Evolutionary conservation across 2,113 vertebrate species (phyloP).

Genomic region (Syngnathoides biaculeatus): DNA sequence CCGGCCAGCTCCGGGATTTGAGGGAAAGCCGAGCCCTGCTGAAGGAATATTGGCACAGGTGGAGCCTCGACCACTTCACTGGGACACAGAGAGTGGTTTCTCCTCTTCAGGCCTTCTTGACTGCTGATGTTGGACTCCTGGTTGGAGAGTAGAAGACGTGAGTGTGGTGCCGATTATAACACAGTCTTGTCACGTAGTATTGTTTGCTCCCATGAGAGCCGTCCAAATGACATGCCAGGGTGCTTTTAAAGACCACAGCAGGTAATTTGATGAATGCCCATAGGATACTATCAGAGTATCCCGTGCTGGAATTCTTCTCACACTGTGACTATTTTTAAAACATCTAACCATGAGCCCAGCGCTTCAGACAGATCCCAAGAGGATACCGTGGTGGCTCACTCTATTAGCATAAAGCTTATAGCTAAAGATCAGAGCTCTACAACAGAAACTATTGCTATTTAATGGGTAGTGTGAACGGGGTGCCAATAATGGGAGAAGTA

Average conservation of each 20-base stretch:
- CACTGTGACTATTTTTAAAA: constrained; percentile 73
- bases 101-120: constrained; percentile 80
- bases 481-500: constrained; percentile 23
- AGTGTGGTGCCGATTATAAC: background rate
- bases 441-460: constrained; percentile 51
- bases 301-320: constrained; percentile 58
- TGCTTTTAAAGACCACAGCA: constrained; percentile 37
- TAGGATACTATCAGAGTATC: constrained; percentile 57
- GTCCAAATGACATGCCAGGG: constrained; percentile 20
- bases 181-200: constrained; percentile 5
- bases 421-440: constrained; percentile 47
- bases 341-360: constrained; percentile 64
- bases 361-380: constrained; percentile 63
- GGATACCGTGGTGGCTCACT: constrained; percentile 56
- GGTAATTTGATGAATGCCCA: constrained; percentile 49
- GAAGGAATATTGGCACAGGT: constrained; percentile 60
- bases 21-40: constrained; percentile 70
- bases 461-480: constrained; percentile 38
- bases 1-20: constrained; percentile 71
- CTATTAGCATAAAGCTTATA: constrained; percentile 69
- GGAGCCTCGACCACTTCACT: constrained; percentile 58
- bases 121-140: constrained; percentile 72
- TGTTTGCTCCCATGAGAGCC: constrained; percentile 29
- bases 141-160: background rate
- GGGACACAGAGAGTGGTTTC: constrained; percentile 75